Base-by-base conservation (phyloP, 2,113 vertebrate genomes). In the Paedocypris sp. region DNA sequence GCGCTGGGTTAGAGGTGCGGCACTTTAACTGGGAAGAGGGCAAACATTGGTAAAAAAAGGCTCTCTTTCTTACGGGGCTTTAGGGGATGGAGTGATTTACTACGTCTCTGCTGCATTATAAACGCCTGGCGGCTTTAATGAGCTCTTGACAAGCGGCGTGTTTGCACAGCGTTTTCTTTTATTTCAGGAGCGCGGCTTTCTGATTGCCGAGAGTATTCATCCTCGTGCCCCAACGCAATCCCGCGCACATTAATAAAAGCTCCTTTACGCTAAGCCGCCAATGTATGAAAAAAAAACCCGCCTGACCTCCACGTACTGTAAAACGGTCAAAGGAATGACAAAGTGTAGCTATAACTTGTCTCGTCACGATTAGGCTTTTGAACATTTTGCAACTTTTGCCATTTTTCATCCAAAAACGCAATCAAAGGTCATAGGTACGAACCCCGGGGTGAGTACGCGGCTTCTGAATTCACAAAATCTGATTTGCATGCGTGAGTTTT, bases 131-230 rank as follows among this genome's bases (percentile, higher is more conserved):
- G 6, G 73, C 70, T 77, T 61, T 82, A 83, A 83, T 76, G 80
- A 83, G 81, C 70, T 76, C 75, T 61, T 79, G 79, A 82, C 83
- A 77, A 58, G 66, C 74, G 67, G 73, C 78, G 61, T 73, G 79
- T 79, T 80, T 67, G 67, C 69, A 70, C 54, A 62, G 56, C 82
- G 75, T 79, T 81, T 76, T 77, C 71, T 68, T 78, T 80, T 64
- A 77, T 75, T 79, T 78, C 66, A 28, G 69, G 52, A 69, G 72
- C 54, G 73, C 59, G 62, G 69, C 63, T 42, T 69, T 66, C 71
- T 82, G 82, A 82, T 82, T 81, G 76, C 76, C 60, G 73, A 64
- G 69, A 72, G 64, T 75, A 79, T 73, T 77, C 68, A 53, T 64
- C 51, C 70, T 64, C 72, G 11, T 67, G 23, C 29, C 49, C 50